Base-by-base conservation (phyloP, 2,797 vertebrate species). In the Notolabrus celidotus region DNA sequence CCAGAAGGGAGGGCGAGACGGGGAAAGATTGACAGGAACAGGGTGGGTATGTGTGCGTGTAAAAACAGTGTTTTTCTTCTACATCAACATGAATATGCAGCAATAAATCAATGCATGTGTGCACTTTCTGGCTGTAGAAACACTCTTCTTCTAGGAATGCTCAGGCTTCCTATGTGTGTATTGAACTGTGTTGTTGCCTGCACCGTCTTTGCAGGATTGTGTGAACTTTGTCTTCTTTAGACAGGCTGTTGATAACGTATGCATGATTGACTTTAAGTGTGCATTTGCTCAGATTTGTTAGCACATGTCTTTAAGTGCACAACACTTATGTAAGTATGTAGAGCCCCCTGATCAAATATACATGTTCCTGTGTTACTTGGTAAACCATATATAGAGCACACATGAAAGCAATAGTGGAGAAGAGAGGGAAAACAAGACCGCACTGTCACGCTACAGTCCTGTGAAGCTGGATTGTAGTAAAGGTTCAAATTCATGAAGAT, bases 341-440 rank as follows among this genome's bases (percentile, higher is more conserved):
- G 36, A 41, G 38, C 47, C 0, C n/a, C 34, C n/a, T 42, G 4
- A 67, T 67, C 8, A 63, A 75, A 59, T 51, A 63, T 60, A 25
- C 43, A 60, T 60, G 49, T 39, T 5, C 8, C 36, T 2, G 25
- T 31, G 50, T 41, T 38, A 43, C 27, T 16, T 41, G 57, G 54
- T 43, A 39, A 62, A 52, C 46, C 31, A 27, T 55, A 55, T 50
- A 41, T 42, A 67, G 19, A 20, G 17, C 2, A 12, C 10, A 15
- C 15, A 16, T 25, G 14, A 25, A 25, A 47, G 46, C 22, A 25
- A 16, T 25, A 2, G 14, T 47, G 25, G 5, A 47, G 22, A 7
- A 15, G 25, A 16, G 45, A 23, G 23, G 42, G 7, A 49, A 64
- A 60, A 27, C 17, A 45, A 39, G 5, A 23, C 3, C 22, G 7